Percentiles rank a stretch among this genome's conserved stretches.
These are phyloP conservation scores for Leucophenga maculata DNA, from an alignment of 2,888 invertebrate species.

Conservation along the genomic window DNA sequence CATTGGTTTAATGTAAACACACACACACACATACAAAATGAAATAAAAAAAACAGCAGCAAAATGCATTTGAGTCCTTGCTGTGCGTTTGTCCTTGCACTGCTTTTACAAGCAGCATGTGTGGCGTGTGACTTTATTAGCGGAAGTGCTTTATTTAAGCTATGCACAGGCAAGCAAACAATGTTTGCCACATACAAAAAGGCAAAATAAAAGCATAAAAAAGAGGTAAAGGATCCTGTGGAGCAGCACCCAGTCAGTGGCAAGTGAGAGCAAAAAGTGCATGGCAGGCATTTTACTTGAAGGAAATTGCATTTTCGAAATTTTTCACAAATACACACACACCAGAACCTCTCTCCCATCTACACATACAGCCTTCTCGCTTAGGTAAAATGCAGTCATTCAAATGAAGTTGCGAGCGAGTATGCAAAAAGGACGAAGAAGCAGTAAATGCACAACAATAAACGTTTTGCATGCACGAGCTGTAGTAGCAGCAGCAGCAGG, in stretches of 20 bases:
- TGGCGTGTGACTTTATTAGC: slow-evolving; percentile 63
- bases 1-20: background rate
- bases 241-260: slow-evolving; percentile 48
- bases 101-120: background rate
- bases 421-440: slow-evolving; percentile 46
- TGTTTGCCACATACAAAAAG: slow-evolving; percentile 4
- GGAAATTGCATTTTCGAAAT: slow-evolving; percentile 66
- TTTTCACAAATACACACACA: slow-evolving; percentile 53
- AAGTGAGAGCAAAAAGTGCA: slow-evolving; percentile 49
- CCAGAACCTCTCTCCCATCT: background rate
- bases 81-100: slow-evolving; percentile 36
- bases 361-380: background rate
- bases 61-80: too few relatives aligned
- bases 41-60: too few relatives aligned
- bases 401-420: slow-evolving; percentile 36
- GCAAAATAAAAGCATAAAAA: slow-evolving; percentile 14
- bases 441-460: slow-evolving; percentile 5
- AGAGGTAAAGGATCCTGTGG: slow-evolving; percentile 36
- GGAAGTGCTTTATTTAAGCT: slow-evolving; percentile 66
- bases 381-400: slow-evolving; percentile 33
- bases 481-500: background rate
- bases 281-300: slow-evolving; percentile 66
- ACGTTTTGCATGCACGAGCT: slow-evolving; percentile 8
- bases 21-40: too few relatives aligned
- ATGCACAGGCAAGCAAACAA: slow-evolving; percentile 37